These are phyloP conservation scores for Drosophila novamexicana DNA, from an alignment of 1,140 invertebrate species.

Conservation along the genomic window DNA sequence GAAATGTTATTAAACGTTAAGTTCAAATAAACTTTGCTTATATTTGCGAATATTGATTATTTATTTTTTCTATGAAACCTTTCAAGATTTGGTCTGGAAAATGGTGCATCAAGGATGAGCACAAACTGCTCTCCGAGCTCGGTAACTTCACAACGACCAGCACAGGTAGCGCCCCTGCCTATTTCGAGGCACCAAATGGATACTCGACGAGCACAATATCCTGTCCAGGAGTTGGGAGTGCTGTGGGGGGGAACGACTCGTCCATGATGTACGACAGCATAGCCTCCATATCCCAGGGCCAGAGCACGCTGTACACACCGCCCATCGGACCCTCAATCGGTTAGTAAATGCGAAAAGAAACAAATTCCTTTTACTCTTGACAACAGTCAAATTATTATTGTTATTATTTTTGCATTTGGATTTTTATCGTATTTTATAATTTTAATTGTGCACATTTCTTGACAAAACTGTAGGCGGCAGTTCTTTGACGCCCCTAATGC, in stretches of 20 bases:
- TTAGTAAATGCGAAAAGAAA: constrained; percentile 82
- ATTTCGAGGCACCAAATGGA: constrained; percentile 88
- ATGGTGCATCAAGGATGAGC: constrained; percentile 95
- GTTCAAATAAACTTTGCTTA: too few relatives aligned
- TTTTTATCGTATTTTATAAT: constrained; percentile 8
- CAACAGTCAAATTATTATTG: not conserved
- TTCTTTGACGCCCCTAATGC: constrained; percentile 90
- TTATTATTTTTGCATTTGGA: not conserved
- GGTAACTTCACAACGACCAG: constrained; percentile 86
- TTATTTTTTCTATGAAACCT: not conserved
- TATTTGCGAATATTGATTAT: not conserved
- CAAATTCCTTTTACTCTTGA: not conserved
- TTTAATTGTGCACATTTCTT: constrained; percentile 23
- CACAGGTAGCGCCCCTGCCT: constrained; percentile 84
- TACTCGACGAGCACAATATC: constrained; percentile 85
- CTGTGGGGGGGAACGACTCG: constrained; percentile 56
- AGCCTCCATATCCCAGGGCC: constrained; percentile 90
- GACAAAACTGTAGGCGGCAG: constrained; percentile 85
- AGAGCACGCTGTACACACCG: constrained; percentile 90
- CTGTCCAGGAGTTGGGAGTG: constrained; percentile 79
- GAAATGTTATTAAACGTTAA: too few relatives aligned
- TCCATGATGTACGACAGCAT: constrained; percentile 89
- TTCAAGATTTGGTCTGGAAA: constrained; percentile 92
- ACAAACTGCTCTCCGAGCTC: constrained; percentile 92
- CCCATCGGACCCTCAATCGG: constrained; percentile 89